Evolutionary conservation across 2,888 invertebrate genomes (phyloP), one percentile per base, ranked within the genome.

Genomic region (Invenusta paracnida): DNA sequence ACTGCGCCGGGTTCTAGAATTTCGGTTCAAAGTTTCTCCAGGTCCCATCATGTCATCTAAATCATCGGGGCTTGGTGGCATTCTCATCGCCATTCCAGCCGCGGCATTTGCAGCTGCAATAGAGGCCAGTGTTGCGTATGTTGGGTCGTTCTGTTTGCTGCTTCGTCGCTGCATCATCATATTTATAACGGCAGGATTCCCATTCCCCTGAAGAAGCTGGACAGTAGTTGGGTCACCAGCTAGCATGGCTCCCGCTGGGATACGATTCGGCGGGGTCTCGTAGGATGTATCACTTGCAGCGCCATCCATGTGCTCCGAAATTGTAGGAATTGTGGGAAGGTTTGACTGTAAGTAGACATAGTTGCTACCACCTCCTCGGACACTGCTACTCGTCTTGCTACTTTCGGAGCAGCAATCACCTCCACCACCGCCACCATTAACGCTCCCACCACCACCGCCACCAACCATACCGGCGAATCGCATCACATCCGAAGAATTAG

Each of bases 301-400:
- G 11, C 82, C 82, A 82, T 30, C 82, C 11, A 84, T 66, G 28
- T 84, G 84, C 28, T 84, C 84, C 13, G 84, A 84, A 31, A 84
- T 84, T 17, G 84, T 84, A 17, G 84, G 84, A n/a, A 84, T 84
- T 28, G 81, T 66, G 0, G 73, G 81, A 28, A 66, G 27, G 84
- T 29, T 29, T 5, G 84, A 84, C 29, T 84, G 84, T 13, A 84
- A 83, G 82, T 79, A 84, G 27, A 84, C 81, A 66, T 84, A 84
- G 23, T 84, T 82, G 23, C 31, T 29, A 29, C 82, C 30, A 29
- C 31, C 31, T 25, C 82, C 11, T 73, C 5, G 11, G n/a, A 2
- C 11, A 82, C 82, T 82, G 29, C 82, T 82, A 2, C 25, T 82
- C 27, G 5, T 82, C 25, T 29, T 82, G 23, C 82, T 82, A 2